Base-by-base conservation (phyloP, 64 coral and sea anemone species). In the Montipora efflorescens region DNA sequence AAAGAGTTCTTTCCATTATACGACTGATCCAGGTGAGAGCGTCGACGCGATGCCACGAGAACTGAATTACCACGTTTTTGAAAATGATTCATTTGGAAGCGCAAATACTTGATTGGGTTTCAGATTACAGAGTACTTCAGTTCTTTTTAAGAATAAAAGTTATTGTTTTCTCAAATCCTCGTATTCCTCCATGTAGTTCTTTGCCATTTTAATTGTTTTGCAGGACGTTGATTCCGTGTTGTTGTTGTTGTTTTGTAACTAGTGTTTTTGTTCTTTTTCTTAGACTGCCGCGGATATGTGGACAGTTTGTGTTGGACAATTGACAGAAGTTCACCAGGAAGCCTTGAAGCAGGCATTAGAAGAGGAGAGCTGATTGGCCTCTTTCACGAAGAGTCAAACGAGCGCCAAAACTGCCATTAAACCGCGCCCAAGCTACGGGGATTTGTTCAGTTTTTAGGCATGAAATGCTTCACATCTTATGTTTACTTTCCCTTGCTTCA, bases 1-100 rank as follows among this genome's bases (percentile, higher is more conserved):
- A 94, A 88, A 81, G 98, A 51, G 89, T 99, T 84, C 81, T 94
- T 82, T 76, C 79, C 72, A 99, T 99, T 78, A 92, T 96, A 52
- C 83, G 76, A 36, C 97, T 96, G 74, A 94, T 95, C 50, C 97
- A 99, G 95, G 97, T 99, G 79, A 53, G 96, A 47, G 19, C 2
- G 45, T 11, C 7, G 0, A 62, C 23, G 5, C 11, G 28, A 1
- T 15, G 13, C 4, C 1, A 11, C 47, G 0, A 2, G 43, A 3
- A 18, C 45, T 36, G 36, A 47, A 13, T 44, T 48, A 19, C 48
- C 6, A 15, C 36, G 36, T 36, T 36, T 36, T 36, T 36, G 36
- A 36, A 36, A 36, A 36, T 36, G 36, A 36, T 36, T 36, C 0
- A 36, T 36, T 36, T 0, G 36, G 36, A 36, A 36, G 36, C 36